These are phyloP conservation scores for Cichlasoma orientale DNA, from an alignment of 2,797 vertebrate species.

Conservation along the genomic window DNA sequence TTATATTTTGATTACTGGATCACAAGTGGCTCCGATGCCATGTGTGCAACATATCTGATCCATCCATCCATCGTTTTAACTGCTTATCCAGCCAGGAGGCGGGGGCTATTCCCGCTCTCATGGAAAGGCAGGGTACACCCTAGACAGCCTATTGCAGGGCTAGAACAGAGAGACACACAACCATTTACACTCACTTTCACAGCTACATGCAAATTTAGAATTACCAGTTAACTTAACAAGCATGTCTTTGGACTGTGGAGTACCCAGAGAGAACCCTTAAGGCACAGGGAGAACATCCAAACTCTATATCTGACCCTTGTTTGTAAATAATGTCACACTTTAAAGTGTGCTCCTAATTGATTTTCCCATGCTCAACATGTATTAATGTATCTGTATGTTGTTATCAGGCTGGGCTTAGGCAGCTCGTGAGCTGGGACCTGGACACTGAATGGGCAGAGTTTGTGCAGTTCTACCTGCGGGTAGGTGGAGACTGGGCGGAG, in stretches of 20 bases:
- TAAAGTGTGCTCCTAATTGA: background rate
- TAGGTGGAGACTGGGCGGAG: slow-evolving; percentile 90
- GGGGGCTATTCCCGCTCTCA: background rate
- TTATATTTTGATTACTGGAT: background rate
- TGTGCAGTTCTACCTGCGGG: slow-evolving; percentile 97
- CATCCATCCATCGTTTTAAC: background rate
- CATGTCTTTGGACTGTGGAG: background rate
- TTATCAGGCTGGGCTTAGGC: slow-evolving; percentile 90
- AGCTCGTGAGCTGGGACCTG: slow-evolving; percentile 94
- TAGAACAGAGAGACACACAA: background rate
- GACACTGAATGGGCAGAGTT: slow-evolving; percentile 99
- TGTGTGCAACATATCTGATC: background rate
- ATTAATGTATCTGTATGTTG: slow-evolving; percentile 4
- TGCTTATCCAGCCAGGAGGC: background rate
- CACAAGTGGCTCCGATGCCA: background rate
- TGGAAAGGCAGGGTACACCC: background rate
- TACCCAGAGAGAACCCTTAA: background rate
- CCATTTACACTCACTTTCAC: background rate
- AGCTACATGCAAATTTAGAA: background rate
- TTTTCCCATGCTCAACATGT: background rate
- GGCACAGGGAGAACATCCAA: background rate
- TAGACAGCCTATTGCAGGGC: background rate
- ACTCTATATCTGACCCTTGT: background rate
- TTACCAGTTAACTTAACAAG: background rate
- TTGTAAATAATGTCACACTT: background rate